A percentile compares a stretch with the other conserved stretches of the same genome.
Conservation (phyloP, 2,888 invertebrate species). For the Amorpha juglandis region DNA sequence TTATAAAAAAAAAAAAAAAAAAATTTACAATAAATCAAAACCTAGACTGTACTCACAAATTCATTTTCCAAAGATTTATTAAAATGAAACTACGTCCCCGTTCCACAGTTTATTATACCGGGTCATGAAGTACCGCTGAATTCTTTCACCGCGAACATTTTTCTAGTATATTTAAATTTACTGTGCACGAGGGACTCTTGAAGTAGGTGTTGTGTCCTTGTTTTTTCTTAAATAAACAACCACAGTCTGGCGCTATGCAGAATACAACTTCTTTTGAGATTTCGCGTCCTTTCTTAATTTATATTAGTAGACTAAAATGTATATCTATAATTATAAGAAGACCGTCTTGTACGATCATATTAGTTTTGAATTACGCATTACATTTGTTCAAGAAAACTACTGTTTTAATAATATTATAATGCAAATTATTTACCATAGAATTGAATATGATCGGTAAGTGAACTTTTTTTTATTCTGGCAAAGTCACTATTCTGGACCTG, state of each 20-base stretch:
- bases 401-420: no score
- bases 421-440: no score
- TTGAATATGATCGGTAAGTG: no score
- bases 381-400: no score
- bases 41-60: no score
- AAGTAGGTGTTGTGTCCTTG: slow-evolving; percentile 5
- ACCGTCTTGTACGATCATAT: no score
- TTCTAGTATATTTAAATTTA: slow-evolving; percentile 18
- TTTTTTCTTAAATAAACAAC: not conserved
- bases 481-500: no score
- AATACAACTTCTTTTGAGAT: not conserved
- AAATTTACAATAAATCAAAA: not conserved
- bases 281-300: not conserved
- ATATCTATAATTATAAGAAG: not conserved
- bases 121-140: slow-evolving; percentile 7
- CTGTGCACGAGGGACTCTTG: not conserved
- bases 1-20: not conserved
- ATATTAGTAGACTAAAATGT: not conserved
- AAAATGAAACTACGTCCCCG: slow-evolving; percentile 3
- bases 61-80: not conserved
- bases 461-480: no score
- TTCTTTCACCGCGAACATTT: slow-evolving; percentile 6
- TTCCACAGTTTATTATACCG: no score
- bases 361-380: no score
- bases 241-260: not conserved